Evolutionary conservation across 2,888 invertebrate species (phyloP), one percentile per base, ranked within the genome.

Genomic region (Patella ulyssiponensis): DNA sequence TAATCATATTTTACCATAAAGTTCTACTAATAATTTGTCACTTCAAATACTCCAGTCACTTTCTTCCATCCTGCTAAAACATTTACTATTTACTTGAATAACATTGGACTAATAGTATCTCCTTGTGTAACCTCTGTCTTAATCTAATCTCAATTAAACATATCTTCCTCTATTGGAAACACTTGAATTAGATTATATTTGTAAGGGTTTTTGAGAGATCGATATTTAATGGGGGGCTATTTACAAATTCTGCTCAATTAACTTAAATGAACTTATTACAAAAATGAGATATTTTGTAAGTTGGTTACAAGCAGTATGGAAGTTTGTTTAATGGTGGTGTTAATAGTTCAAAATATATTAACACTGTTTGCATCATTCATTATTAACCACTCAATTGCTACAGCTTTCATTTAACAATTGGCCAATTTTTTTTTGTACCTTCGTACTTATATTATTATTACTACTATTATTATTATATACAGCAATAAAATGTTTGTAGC

Each of bases 401-500:
- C 20, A 64, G 64, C 64, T 64, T 64, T 23, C 23, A 64, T 64
- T 64, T 64, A 64, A 64, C 64, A 20, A 64, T 23, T 64, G 20
- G 64, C 20, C 64, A 20, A 64, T 23, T 23, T n/a, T 64, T 23
- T 64, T 64, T 64, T 64, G 64, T 64, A 64, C 64, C 64, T 64
- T 64, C 64, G 20, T 64, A 64, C 64, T 64, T 64, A 64, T 23
- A 23, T 23, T 64, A 64, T 20, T 64, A 64, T 64, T n/a, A 64
- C 44, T 44, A 44, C 44, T 44, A 44, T 44, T 44, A 44, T 44
- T 44, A 44, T 44, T 44, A 44, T 44, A 44, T 44, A 44, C 44
- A 44, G 44, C 64, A 64, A 64, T 64, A 64, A 64, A 64, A 64
- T 64, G 64, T 64, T 64, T 64, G 64, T 64, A 64, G 64, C 64